A percentile compares a stretch with the other conserved stretches of the same genome.
phyloP scores from a whole-genome alignment of 2,888 invertebrate genomes.

The Enoplolaimus lenunculus region DNA sequence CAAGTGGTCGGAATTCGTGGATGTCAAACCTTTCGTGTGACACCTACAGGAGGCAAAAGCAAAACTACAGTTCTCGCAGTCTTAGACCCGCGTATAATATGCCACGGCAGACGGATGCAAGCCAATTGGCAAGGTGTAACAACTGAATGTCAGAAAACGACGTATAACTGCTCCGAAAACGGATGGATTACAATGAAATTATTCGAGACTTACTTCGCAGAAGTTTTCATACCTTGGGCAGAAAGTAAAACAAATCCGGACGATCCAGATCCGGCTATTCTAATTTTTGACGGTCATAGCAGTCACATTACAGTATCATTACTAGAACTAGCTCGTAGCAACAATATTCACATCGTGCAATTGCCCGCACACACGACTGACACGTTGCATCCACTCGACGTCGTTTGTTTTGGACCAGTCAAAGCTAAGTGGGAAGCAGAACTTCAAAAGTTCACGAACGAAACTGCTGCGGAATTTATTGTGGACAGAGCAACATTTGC shows the following conservation, averaged over 20 bases:
- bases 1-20: background rate
- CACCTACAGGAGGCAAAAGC: background rate
- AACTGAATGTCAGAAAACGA: background rate
- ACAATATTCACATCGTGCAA: background rate
- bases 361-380: constrained; percentile 6
- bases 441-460: background rate
- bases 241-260: background rate
- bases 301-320: background rate
- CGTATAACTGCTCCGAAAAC: background rate
- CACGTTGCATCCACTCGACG: constrained; percentile 4
- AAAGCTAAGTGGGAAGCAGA: constrained; percentile 4
- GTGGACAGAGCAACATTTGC: background rate
- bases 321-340: background rate
- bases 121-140: background rate
- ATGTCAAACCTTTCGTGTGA: background rate
- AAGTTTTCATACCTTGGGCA: background rate
- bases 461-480: background rate
- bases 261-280: background rate
- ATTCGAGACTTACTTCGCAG: background rate
- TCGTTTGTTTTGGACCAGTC: background rate
- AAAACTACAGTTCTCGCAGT: background rate
- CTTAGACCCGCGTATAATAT: background rate
- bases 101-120: background rate
- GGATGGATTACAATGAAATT: background rate
- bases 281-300: constrained; percentile 2